phyloP scores from a whole-genome alignment of 2,797 vertebrate genomes.

The Pristis pectinata region DNA sequence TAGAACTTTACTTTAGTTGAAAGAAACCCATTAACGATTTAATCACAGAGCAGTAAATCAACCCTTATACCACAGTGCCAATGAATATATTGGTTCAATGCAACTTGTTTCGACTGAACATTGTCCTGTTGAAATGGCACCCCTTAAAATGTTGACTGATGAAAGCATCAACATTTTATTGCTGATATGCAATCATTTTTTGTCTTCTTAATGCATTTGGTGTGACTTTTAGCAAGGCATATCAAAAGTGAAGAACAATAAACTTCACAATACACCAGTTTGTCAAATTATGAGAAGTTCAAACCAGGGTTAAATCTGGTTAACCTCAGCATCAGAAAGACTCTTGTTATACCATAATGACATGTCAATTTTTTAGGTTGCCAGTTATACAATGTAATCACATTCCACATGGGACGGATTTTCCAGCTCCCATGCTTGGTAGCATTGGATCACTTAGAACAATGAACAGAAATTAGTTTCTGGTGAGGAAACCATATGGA shows the following conservation, averaged over 20 bases:
- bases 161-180: background rate
- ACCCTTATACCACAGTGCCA: background rate
- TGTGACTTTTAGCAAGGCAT: background rate
- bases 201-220: background rate
- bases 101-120: background rate
- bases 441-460: background rate
- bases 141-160: background rate
- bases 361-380: background rate
- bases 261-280: background rate
- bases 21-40: slow-evolving; percentile 32
- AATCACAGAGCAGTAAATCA: slow-evolving; percentile 21
- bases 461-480: background rate
- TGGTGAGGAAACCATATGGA: background rate
- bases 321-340: background rate
- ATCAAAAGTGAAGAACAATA: background rate
- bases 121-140: background rate
- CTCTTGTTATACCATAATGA: background rate
- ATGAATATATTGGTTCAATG: background rate
- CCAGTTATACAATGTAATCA: background rate
- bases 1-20: slow-evolving; percentile 24
- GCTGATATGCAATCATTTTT: background rate
- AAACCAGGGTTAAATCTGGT: background rate
- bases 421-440: background rate
- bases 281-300: background rate
- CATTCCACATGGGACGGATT: background rate